A percentile compares a stretch with the other conserved stretches of the same genome.
Evolutionary conservation across 2,797 vertebrate genomes (phyloP).

Genomic region (Xenopus petersii): DNA sequence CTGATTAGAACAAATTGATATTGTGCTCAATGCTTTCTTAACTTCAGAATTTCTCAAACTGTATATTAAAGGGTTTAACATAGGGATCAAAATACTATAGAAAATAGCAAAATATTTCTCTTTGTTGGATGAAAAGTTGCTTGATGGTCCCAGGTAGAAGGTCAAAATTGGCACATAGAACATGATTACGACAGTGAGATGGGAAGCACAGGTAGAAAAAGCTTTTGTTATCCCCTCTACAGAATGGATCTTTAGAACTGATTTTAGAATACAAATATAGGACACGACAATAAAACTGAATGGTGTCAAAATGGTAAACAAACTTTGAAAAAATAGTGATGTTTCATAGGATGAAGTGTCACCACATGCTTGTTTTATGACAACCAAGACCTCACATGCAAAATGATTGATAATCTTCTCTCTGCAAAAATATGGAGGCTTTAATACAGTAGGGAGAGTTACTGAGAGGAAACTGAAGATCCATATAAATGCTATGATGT

Average conservation of each 20-base stretch:
- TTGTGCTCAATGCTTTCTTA: background rate
- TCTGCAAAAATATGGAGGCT: constrained; percentile 6
- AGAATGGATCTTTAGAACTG: constrained; percentile 38
- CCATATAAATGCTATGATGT: background rate
- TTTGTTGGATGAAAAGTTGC: background rate
- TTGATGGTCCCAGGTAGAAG: constrained; percentile 35
- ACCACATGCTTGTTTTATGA: constrained; percentile 5
- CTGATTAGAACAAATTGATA: no score
- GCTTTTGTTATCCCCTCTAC: constrained; percentile 36
- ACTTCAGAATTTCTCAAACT: constrained; percentile 57
- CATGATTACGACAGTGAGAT: constrained; percentile 46
- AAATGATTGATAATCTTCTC: constrained; percentile 14
- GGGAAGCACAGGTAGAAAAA: constrained; percentile 53
- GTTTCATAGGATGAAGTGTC: constrained; percentile 1
- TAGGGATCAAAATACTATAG: constrained; percentile 47
- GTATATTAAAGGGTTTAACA: constrained; percentile 59
- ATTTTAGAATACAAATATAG: constrained; percentile 45
- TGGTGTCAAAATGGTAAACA: background rate
- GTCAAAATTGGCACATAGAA: constrained; percentile 52
- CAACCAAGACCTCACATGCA: constrained; percentile 1
- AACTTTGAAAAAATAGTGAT: background rate
- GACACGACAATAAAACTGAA: constrained; percentile 47
- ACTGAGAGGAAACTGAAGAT: background rate
- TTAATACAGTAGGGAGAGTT: background rate
- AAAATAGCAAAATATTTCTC: constrained; percentile 10